Percentiles rank a stretch among this genome's conserved stretches.
These are phyloP conservation scores for Incurvaria masculella DNA, from an alignment of 2,888 invertebrate genomes.

Conservation along the genomic window DNA sequence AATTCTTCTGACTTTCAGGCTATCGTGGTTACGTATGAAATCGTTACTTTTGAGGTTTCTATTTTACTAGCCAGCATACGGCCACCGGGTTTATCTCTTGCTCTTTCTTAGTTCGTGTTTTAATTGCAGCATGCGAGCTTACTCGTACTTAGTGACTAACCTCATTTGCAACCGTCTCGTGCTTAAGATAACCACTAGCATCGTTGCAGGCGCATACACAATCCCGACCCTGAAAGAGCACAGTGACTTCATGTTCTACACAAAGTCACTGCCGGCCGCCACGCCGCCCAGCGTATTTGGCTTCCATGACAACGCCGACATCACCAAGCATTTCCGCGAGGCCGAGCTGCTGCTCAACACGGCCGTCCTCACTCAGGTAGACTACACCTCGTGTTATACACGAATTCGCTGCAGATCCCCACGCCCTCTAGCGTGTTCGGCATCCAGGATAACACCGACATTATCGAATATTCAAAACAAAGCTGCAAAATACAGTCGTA, in stretches of 20 bases:
- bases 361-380: conserved; percentile 74
- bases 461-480: conserved; percentile 88
- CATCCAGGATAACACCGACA: conserved; percentile 90
- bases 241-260: conserved; percentile 65
- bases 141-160: too few relatives aligned
- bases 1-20: too few relatives aligned
- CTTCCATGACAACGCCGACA: conserved; percentile 90
- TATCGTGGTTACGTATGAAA: too few relatives aligned
- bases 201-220: conserved; percentile 58
- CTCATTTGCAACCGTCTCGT: too few relatives aligned
- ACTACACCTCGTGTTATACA: conserved; percentile 25
- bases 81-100: too few relatives aligned
- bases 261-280: conserved; percentile 67
- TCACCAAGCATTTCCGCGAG: conserved; percentile 88
- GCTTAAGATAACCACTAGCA: too few relatives aligned
- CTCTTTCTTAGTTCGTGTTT: too few relatives aligned
- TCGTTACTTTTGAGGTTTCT: too few relatives aligned
- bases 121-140: too few relatives aligned
- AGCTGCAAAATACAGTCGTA: conserved; percentile 69
- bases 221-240: conserved; percentile 72
- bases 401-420: conserved; percentile 67
- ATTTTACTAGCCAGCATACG: too few relatives aligned
- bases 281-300: conserved; percentile 87
- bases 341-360: conserved; percentile 72
- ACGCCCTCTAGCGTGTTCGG: conserved; percentile 87